Evolutionary conservation across 37 sponge, comb jelly and placozoan genomes (phyloP), one percentile per base, ranked within the genome.

Genomic region (Beroe ovata): DNA sequence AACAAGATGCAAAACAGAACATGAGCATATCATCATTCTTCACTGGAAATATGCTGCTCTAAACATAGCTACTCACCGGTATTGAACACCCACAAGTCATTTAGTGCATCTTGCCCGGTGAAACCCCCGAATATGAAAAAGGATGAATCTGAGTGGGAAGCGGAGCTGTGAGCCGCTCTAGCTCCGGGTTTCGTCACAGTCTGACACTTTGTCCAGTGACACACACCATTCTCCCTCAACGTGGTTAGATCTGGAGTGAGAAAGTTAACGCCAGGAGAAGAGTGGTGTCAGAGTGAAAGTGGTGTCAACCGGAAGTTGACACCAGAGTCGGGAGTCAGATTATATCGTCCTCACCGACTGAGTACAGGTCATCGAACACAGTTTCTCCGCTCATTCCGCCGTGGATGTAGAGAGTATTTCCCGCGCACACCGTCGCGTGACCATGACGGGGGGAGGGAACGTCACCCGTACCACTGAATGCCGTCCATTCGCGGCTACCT

Each of bases 81-180:
- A 72, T 94, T 64, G 23, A 91, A 89, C 34, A 60, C 62, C 89
- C 90, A 90, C 32, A 94, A 90, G 26, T 63, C 60, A 47, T 91
- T 90, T 60, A 88, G 89, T 39, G 40, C 91, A 39, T 39, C 66
- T 71, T 59, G 39, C 60, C 33, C 22, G 26, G 69, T 91, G 30
- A 92, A 40, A 18, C 94, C 94, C 63, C 94, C 92, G 91, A 94
- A 94, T 16, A 92, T 59, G 64, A 59, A 92, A 63, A 94, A 18
- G 25, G 4, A 22, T n/a, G n/a, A n/a, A 3, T 26, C 64, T 0
- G 58, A 77, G 8, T 90, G 29, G 21, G 88, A 81, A 18, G 92
- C 92, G 89, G 90, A 91, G 14, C 92, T 90, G 42, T 94, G 92
- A 18, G 94, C 94, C 18, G 94, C 92, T 38, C 91, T 60, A 16